Percentiles rank a stretch among this genome's conserved stretches.
Conservation (phyloP, 1,140 invertebrate species). For the Drosophila mojavensis region DNA sequence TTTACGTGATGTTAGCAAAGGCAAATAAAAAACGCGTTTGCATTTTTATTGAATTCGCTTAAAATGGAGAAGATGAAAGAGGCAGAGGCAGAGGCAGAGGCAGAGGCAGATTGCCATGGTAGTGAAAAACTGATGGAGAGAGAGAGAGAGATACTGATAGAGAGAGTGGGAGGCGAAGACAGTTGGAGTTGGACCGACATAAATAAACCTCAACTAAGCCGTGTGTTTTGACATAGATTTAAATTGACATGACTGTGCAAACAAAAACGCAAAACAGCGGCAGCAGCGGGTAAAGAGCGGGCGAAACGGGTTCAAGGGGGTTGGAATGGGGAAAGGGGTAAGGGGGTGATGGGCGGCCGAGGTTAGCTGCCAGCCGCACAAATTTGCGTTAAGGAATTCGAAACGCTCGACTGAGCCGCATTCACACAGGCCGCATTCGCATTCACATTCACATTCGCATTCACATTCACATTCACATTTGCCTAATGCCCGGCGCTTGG, state of each 20-base stretch:
- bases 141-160: neutral
- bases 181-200: slow-evolving; percentile 57
- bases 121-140: neutral
- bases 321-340: too few species aligned
- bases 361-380: slow-evolving; percentile 51
- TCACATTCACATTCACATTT: slow-evolving; percentile 46
- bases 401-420: slow-evolving; percentile 41
- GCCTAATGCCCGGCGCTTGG: slow-evolving; percentile 57
- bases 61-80: slow-evolving; percentile 14
- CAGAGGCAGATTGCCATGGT: neutral
- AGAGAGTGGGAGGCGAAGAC: neutral
- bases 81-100: neutral
- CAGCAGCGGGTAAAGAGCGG: slow-evolving; percentile 1
- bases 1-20: slow-evolving; percentile 68
- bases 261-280: slow-evolving; percentile 57
- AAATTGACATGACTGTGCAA: slow-evolving; percentile 77
- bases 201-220: slow-evolving; percentile 81
- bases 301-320: neutral
- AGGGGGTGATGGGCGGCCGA: neutral
- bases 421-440: slow-evolving; percentile 36
- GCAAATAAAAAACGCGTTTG: slow-evolving; percentile 64
- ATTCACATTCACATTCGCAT: slow-evolving; percentile 29
- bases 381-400: slow-evolving; percentile 61
- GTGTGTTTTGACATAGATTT: slow-evolving; percentile 82
- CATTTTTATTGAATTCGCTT: slow-evolving; percentile 74